Base-by-base conservation (phyloP, 1,140 invertebrate species). In the Steinernema feltiae region DNA sequence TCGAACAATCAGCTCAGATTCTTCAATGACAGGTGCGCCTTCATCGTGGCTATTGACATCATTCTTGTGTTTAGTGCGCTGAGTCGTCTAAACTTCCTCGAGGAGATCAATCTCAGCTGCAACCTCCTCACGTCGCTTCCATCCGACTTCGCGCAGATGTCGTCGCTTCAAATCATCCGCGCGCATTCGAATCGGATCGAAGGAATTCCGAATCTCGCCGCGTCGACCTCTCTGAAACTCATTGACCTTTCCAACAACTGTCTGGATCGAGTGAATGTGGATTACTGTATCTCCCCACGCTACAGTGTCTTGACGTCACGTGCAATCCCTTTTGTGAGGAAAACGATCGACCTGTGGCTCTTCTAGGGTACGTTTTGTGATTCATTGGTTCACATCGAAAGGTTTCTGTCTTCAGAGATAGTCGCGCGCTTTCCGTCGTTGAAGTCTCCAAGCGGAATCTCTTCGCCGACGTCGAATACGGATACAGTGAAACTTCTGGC, bases 81-180 rank as follows among this genome's bases (percentile, higher is more conserved):
- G 27, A 71, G 48, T 35, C 46, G 63, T 15, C 63, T 77, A 17
- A 48, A 32, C 15, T 32, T 71, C 17, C 35, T 77, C 32, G 76
- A 77, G 29, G 76, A 77, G 29, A 69, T 77, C 24, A 77, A 77
- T 29, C 27, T 77, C 15, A 77, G 76, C 72, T 74, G 72, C 24
- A 77, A 77, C 27, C 69, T 41, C 1, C 24, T 77, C 0, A 70
- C 69, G 12, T 27, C 72, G 17, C 32, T 77, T n/a, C 35, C 76
- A 12, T 30, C 72, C 18, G 72, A 69, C 31, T 30, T 77, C 0
- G 48, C 76, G 0, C 72, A 75, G 1, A n/a, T 77, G 17, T 73
- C 76, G n/a, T 24, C 72, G 1, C 32, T 77, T 24, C 53, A 69
- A n/a, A 31, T 74, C 21, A 29, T 77, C 69, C 32, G 76, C 32